A percentile compares a stretch with the other conserved stretches of the same genome.
These are phyloP conservation scores for Nycticebus coucang DNA, from an alignment of 2,113 vertebrate species.

Conservation along the genomic window DNA sequence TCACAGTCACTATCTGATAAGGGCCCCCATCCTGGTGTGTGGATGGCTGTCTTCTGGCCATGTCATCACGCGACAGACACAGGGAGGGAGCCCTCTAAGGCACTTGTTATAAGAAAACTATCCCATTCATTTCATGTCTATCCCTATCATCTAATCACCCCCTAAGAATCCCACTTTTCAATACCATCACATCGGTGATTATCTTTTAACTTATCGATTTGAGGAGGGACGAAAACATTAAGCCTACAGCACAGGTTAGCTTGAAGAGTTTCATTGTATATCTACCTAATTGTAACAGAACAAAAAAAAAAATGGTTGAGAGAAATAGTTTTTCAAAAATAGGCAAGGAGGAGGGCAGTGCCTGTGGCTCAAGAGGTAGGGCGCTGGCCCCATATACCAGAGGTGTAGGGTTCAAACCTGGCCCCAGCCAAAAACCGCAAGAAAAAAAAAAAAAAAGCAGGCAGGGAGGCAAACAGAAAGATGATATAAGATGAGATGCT, in stretches of 20 bases:
- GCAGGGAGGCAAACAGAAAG: background rate
- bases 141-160: background rate
- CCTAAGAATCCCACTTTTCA: too few relatives aligned
- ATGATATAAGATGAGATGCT: background rate
- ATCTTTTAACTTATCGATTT: background rate
- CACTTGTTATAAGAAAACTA: background rate
- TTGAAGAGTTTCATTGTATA: background rate
- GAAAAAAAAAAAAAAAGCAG: too few relatives aligned
- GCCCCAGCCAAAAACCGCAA: too few relatives aligned
- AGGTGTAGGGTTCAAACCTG: too few relatives aligned
- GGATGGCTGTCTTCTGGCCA: background rate
- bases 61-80: background rate
- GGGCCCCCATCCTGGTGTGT: background rate
- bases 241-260: background rate
- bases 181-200: background rate
- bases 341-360: background rate
- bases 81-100: background rate
- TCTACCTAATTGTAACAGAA: background rate
- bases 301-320: too few relatives aligned
- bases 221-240: too few relatives aligned
- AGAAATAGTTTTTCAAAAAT: background rate
- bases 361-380: too few relatives aligned
- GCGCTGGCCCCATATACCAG: too few relatives aligned
- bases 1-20: too few relatives aligned
- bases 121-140: too few relatives aligned